Percentiles rank a stretch among this genome's conserved stretches.
Conservation (phyloP, 2,797 vertebrate genomes). For the Florisuga fusca region DNA sequence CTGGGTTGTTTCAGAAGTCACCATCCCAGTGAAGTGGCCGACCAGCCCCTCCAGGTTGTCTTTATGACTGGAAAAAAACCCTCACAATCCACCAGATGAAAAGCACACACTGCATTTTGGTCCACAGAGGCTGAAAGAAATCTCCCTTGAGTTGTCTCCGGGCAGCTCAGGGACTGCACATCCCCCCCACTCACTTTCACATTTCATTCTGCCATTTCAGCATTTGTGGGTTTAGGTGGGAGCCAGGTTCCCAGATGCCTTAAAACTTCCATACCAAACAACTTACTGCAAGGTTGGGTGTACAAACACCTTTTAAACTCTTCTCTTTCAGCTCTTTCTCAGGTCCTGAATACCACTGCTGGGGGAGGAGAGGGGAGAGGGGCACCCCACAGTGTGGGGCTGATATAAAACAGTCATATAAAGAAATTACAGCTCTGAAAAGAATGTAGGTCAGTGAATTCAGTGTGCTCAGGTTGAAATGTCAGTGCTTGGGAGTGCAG, state of each 20-base stretch:
- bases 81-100: neutral
- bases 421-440: slow-evolving; percentile 8
- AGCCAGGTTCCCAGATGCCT: neutral
- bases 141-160: neutral
- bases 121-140: neutral
- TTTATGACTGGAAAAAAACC: neutral
- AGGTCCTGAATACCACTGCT: neutral
- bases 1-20: neutral
- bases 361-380: neutral
- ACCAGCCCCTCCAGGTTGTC: neutral
- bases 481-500: neutral
- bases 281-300: neutral
- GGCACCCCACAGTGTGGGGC: neutral
- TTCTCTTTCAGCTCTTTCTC: neutral
- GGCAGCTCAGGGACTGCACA: rapidly evolving
- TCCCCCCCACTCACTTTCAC: neutral
- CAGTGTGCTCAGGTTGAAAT: neutral
- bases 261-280: neutral
- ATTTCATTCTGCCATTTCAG: neutral
- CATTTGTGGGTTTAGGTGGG: neutral
- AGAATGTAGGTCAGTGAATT: slow-evolving; percentile 43
- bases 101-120: rapidly evolving
- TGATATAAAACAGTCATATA: slow-evolving; percentile 20
- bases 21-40: neutral
- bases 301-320: neutral